phyloP scores from a whole-genome alignment of 2,888 invertebrate genomes.

The Hydropsyche betteni region DNA sequence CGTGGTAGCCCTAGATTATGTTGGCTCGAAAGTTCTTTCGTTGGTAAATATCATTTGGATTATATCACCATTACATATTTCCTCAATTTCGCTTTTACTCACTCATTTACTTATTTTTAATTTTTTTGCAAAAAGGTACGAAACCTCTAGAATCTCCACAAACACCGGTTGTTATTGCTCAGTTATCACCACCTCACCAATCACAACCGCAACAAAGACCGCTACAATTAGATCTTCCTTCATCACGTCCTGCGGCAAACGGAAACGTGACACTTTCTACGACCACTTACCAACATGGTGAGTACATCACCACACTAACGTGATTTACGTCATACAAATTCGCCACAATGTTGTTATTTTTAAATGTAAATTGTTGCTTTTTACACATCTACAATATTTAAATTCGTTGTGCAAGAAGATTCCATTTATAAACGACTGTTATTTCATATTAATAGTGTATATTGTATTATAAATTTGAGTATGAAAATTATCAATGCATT shows the following conservation, averaged over 20 bases:
- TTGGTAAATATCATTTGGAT: slow-evolving; percentile 62
- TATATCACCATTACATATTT: not conserved
- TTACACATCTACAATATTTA: slow-evolving; percentile 47
- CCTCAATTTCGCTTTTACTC: not conserved
- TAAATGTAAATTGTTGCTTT: slow-evolving; percentile 42
- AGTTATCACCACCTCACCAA: slow-evolving; percentile 60
- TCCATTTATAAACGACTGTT: slow-evolving; percentile 26
- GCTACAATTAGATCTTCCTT: slow-evolving; percentile 66
- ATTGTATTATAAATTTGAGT: slow-evolving; percentile 32
- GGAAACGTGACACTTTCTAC: slow-evolving; percentile 64
- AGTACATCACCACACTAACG: slow-evolving; percentile 61
- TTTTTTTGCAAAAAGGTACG: slow-evolving; percentile 60
- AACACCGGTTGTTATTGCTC: slow-evolving; percentile 74
- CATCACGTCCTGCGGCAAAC: slow-evolving; percentile 56
- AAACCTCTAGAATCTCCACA: slow-evolving; percentile 87
- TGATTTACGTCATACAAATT: slow-evolving; percentile 46
- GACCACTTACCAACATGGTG: slow-evolving; percentile 65
- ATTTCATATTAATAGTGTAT: slow-evolving; percentile 29
- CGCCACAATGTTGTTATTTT: slow-evolving; percentile 44
- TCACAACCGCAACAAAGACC: slow-evolving; percentile 54
- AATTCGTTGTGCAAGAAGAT: slow-evolving; percentile 48
- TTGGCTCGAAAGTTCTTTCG: slow-evolving; percentile 94
- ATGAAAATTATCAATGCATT: slow-evolving; percentile 3
- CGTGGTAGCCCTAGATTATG: slow-evolving; percentile 77
- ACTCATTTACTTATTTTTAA: slow-evolving; percentile 52